Evolutionary conservation across 1,140 invertebrate genomes (phyloP), one percentile per base, ranked within the genome.

Genomic region (Drosophila tristis): DNA sequence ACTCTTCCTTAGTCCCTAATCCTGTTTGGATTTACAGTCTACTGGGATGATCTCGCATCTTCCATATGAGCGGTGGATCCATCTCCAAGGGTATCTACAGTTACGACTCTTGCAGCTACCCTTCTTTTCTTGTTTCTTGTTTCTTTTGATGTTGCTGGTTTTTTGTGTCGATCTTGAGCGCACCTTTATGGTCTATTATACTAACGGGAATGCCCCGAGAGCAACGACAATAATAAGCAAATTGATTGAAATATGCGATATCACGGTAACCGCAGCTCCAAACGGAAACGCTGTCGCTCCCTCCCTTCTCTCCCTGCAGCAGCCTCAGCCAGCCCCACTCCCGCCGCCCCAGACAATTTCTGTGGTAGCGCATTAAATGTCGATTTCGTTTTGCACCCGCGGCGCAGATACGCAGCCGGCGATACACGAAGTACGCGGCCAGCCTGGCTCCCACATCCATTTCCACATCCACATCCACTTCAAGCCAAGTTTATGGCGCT

Each of bases 211-310:
- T 86, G 82, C 84, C 82, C 82, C 82, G 62, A 87, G 70, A 86
- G 81, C 81, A 75, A 78, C 80, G 80, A 78, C 75, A 86, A 87
- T 82, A 87, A 87, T 89, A 87, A 89, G 84, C 86, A 89, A 89
- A 86, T 86, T 89, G 84, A 89, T 89, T 89, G 84, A 89, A 87
- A 89, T 89, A 82, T 89, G 84, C 84, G 84, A 89, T 89, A 89
- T 89, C 84, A 89, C 84, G 80, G 74, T 72, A 76, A 60, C 79
- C 76, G 67, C 75, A 77, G 61, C 80, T 54, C 4, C 64, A 78
- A 90, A 78, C 84, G 85, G 82, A 87, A 89, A 84, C 77, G 73
- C 54, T 26, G 9, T 58, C 53, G 20, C 51, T 49, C 16, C n/a
- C 44, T 5, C 35, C 44, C 31, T 13, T 61, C 42, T 15, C 49